Percentiles rank a stretch among this genome's conserved stretches.
Conservation (phyloP, 2,113 vertebrate species). For the Aptenodytes forsteri region DNA sequence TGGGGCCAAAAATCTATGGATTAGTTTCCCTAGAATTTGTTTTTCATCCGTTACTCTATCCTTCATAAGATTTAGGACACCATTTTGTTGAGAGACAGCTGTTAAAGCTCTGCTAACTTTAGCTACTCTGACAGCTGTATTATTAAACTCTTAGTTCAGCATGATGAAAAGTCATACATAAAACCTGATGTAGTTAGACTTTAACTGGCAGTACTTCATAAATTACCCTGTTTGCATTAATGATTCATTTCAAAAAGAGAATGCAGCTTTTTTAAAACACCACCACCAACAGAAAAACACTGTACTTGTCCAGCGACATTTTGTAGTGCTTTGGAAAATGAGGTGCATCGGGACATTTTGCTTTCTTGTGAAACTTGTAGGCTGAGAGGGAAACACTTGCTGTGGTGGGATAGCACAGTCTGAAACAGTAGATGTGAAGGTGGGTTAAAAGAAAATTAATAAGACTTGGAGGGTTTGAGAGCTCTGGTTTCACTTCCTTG, state of each 20-base stretch:
- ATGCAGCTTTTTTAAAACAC: neutral
- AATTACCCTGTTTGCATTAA: neutral
- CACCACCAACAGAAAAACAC: neutral
- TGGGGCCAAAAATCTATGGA: neutral
- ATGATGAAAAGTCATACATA: neutral
- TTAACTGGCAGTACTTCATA: constrained; percentile 14
- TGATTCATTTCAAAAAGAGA: constrained; percentile 26
- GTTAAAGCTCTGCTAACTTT: constrained; percentile 25
- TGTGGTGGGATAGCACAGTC: neutral
- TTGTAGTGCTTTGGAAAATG: neutral
- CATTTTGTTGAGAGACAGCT: neutral
- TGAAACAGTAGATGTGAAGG: neutral
- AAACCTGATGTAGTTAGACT: neutral
- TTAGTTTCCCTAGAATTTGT: neutral
- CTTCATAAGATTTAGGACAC: neutral
- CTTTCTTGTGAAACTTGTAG: neutral
- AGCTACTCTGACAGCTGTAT: constrained; percentile 24
- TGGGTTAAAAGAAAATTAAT: neutral
- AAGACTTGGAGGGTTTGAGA: neutral
- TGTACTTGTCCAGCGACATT: neutral
- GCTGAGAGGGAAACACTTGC: neutral
- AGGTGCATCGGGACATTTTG: neutral
- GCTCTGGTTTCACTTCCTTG: neutral
- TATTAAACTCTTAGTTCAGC: constrained; percentile 49
- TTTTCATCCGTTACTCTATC: neutral